Evolutionary conservation across 2,888 invertebrate genomes (phyloP), one percentile per base, ranked within the genome.

Genomic region (Plagodis dolabraria): DNA sequence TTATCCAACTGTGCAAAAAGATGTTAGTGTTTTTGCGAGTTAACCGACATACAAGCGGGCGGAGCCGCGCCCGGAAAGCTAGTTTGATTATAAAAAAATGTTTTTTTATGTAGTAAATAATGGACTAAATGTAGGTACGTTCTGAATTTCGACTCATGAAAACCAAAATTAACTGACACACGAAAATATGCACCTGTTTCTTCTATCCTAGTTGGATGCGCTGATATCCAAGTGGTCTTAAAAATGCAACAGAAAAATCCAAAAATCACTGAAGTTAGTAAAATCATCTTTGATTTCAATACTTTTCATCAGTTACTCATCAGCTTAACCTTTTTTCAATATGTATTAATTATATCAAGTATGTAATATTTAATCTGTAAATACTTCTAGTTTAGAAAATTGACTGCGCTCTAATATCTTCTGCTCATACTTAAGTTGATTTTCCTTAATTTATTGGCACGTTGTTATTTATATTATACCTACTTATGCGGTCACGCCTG

Each of bases 171-270:
- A 7, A 38, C 38, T 38, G 38, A 38, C n/a, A n/a, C n/a, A n/a
- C n/a, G n/a, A n/a, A n/a, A n/a, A 9, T 7, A 38, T 38, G 5
- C 7, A 65, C 67, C 67, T 49, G 67, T 68, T 62, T 68, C 60
- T 33, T 57, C 53, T 56, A 53, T 48, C 7, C 50, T 47, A 12
- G 59, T 63, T 9, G 43, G 60, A 45, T 42, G 60, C 11, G 56
- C 56, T 6, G 48, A 47, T 36, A 62, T 53, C 46, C 53, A 48
- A 48, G 52, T 50, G 34, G 11, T 33, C 10, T 22, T 8, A 36
- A 58, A 51, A 36, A 62, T 8, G 10, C 53, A 9, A 45, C 53
- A 58, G 0, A 55, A 4, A n/a, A 60, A n/a, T 33, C 57, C 48
- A 34, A 65, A 33, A 7, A 53, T 7, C 22, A 22, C 22, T 22